These are phyloP conservation scores for Brenthis ino DNA, from an alignment of 2,888 invertebrate genomes.

Conservation along the genomic window DNA sequence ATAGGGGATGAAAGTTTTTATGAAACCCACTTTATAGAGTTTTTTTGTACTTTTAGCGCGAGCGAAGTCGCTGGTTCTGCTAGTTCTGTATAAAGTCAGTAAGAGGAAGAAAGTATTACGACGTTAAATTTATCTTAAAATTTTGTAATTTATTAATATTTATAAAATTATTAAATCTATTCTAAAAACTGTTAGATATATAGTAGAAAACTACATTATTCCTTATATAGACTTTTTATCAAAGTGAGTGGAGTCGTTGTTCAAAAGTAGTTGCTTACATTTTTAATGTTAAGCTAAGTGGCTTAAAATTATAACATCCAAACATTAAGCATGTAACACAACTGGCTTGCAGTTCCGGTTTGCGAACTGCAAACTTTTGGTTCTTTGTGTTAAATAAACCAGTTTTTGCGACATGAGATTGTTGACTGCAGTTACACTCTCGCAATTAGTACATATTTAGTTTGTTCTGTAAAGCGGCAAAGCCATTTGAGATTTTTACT, in stretches of 20 bases:
- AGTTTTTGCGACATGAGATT: slow-evolving; percentile 12
- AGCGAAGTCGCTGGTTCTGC: too few relatives aligned
- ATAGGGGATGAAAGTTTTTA: too few relatives aligned
- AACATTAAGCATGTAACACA: slow-evolving; percentile 7
- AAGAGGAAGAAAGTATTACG: too few relatives aligned
- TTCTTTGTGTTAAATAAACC: slow-evolving; percentile 21
- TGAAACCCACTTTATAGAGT: too few relatives aligned
- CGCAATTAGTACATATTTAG: not conserved
- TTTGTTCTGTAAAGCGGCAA: not conserved
- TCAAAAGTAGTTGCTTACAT: not conserved
- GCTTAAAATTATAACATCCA: slow-evolving; percentile 11
- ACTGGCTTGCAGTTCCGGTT: slow-evolving; percentile 19
- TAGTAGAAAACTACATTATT: too few relatives aligned
- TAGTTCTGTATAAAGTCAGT: too few relatives aligned
- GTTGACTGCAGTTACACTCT: slow-evolving; percentile 5
- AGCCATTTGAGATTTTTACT: not conserved
- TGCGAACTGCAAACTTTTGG: slow-evolving; percentile 5
- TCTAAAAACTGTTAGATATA: too few relatives aligned
- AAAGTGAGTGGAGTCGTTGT: not conserved
- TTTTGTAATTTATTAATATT: too few relatives aligned
- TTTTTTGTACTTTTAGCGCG: too few relatives aligned
- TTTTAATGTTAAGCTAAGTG: slow-evolving; percentile 1
- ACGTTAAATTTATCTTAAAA: too few relatives aligned
- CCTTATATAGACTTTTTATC: not conserved
- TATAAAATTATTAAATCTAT: too few relatives aligned